Conservation (phyloP, 2,888 invertebrate species). For the Brachypalpus laphriformis region DNA sequence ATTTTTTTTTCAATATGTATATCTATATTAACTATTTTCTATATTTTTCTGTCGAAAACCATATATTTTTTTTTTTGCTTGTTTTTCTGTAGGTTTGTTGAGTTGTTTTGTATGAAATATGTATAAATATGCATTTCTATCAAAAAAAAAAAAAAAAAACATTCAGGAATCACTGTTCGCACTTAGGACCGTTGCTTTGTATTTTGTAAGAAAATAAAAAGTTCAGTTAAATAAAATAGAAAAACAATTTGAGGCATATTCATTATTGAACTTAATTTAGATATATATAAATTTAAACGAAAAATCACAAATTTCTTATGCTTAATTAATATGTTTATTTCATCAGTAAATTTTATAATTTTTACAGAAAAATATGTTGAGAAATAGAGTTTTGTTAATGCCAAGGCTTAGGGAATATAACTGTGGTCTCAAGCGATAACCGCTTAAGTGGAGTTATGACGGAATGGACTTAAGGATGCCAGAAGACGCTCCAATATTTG, state of each 20-base stretch:
- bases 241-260: constrained; percentile 17
- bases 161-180: constrained; percentile 72
- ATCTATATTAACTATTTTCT: constrained; percentile 51
- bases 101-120: constrained; percentile 27
- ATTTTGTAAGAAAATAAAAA: constrained; percentile 19
- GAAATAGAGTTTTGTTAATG: too few relatives aligned
- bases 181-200: constrained; percentile 69
- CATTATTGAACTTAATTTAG: too few relatives aligned
- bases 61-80: constrained; percentile 21
- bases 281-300: not conserved
- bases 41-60: constrained; percentile 48
- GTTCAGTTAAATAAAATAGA: not conserved
- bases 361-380: too few relatives aligned
- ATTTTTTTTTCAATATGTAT: constrained; percentile 16
- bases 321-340: not conserved
- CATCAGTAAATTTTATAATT: not conserved
- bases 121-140: constrained; percentile 64
- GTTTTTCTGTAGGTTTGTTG: constrained; percentile 37
- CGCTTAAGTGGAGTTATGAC: too few relatives aligned
- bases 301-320: not conserved
- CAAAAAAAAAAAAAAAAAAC: too few relatives aligned
- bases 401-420: too few relatives aligned
- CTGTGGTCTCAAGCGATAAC: too few relatives aligned
- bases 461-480: too few relatives aligned
- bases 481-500: too few relatives aligned